Evolutionary conservation across 1,140 invertebrate species (phyloP), one percentile per base, ranked within the genome.

Genomic region (Pemphigus obesinymphae): DNA sequence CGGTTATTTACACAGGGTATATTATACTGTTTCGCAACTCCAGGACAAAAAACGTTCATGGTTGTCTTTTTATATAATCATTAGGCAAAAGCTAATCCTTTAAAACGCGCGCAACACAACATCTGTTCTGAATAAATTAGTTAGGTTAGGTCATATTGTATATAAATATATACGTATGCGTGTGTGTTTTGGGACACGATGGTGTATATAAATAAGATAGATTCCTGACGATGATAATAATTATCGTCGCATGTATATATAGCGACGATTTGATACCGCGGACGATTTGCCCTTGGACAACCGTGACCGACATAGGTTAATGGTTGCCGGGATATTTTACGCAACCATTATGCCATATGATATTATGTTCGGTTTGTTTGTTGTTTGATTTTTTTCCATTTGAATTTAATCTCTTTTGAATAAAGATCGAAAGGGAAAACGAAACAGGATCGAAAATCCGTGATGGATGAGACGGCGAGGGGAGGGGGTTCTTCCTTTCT

Each of bases 21-120:
- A n/a, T n/a, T n/a, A n/a, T n/a, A n/a, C n/a, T n/a, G n/a, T 80
- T 63, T 80, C 76, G 76, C 76, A 63, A 61, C 23, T 45, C 17
- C 17, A 15, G 1, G 76, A 63, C 55, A 4, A 80, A n/a, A n/a
- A n/a, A n/a, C 63, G 63, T 80, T 61, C 55, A 80, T 23, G 76
- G 76, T 80, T 80, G 76, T 80, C 76, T 80, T 43, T 80, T 80
- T 80, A 80, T 20, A 80, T 63, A 80, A 80, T 80, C 76, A 80
- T 80, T 80, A 63, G 76, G 55, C 40, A 61, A 40, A 61, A 80
- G 34, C 50, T 80, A 80, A 80, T 80, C 76, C 76, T 63, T 80
- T 80, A 61, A 80, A 78, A 78, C 48, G 72, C 26, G 75, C 11
- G 29, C 1, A 45, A 45, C 37, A 78, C 23, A 61, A 78, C 76